Evolutionary conservation across 2,113 vertebrate species (phyloP).

Genomic region (Junco hyemalis): DNA sequence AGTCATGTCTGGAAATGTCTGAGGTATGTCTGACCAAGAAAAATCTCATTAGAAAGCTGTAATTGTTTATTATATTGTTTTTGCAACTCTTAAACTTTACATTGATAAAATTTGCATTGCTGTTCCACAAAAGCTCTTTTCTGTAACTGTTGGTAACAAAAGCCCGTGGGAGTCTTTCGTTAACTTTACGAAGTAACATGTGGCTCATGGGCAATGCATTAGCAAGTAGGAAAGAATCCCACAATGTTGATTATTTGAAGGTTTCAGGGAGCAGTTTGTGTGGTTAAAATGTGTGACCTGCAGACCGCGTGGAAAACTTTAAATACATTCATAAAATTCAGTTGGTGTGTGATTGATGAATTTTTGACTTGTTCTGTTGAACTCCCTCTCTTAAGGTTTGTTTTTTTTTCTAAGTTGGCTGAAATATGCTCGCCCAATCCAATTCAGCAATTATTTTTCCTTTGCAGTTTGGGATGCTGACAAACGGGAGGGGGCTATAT

Average conservation of each 20-base stretch:
- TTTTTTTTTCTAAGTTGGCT: background rate
- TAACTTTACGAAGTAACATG: background rate
- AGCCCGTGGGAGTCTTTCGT: background rate
- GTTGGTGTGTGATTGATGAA: background rate
- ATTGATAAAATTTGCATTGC: background rate
- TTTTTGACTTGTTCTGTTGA: background rate
- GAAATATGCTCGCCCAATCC: background rate
- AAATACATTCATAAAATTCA: background rate
- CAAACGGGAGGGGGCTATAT: background rate
- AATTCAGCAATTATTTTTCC: background rate
- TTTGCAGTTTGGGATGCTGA: background rate
- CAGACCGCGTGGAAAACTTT: background rate
- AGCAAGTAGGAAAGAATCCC: background rate
- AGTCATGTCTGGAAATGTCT: constrained; percentile 49
- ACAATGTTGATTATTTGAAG: background rate
- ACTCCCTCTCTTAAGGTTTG: background rate
- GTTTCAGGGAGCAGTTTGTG: background rate
- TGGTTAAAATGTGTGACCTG: background rate
- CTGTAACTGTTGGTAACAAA: background rate
- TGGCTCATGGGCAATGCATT: background rate
- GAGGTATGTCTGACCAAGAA: constrained; percentile 24
- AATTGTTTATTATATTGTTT: background rate
- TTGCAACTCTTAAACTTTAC: background rate
- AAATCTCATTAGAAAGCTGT: constrained; percentile 12
- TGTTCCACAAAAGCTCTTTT: background rate